Conservation (phyloP, 1,140 invertebrate species). For the Brachystomella parvula region DNA sequence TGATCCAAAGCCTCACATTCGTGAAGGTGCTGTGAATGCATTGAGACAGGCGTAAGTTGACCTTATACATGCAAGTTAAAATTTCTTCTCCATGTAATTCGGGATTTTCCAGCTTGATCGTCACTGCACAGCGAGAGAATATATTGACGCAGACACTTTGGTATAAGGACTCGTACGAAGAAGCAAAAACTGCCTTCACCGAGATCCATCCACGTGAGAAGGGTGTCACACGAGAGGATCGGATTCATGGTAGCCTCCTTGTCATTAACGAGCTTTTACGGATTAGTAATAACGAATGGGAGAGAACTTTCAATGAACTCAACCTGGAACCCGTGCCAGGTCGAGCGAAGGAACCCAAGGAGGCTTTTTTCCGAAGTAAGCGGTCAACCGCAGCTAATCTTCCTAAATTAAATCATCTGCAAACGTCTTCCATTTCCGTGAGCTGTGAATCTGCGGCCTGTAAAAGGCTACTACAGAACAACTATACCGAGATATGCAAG, state of each 20-base stretch:
- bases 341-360: conserved; percentile 19
- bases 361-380: conserved; percentile 33
- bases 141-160: conserved; percentile 75
- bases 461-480: conserved; percentile 68
- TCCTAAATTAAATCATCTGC: conserved; percentile 7
- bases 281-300: conserved; percentile 84
- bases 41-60: conserved; percentile 62
- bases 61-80: not conserved
- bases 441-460: conserved; percentile 73
- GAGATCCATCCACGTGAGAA: conserved; percentile 61
- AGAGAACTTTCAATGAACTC: conserved; percentile 65
- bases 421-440: not conserved
- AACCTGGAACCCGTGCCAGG: conserved; percentile 39
- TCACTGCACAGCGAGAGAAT: conserved; percentile 88
- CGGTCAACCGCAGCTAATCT: conserved; percentile 11
- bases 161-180: conserved; percentile 79
- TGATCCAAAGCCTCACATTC: conserved; percentile 83
- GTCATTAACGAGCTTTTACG: conserved; percentile 90
- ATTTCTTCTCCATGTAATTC: not conserved
- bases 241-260: conserved; percentile 83
- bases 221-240: conserved; percentile 76
- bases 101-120: conserved; percentile 53
- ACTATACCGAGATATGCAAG: conserved; percentile 73
- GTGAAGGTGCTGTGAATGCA: conserved; percentile 87
- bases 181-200: conserved; percentile 71